These are phyloP conservation scores for Lamellibrachia satsuma DNA, from an alignment of 2,888 invertebrate species.

Conservation along the genomic window DNA sequence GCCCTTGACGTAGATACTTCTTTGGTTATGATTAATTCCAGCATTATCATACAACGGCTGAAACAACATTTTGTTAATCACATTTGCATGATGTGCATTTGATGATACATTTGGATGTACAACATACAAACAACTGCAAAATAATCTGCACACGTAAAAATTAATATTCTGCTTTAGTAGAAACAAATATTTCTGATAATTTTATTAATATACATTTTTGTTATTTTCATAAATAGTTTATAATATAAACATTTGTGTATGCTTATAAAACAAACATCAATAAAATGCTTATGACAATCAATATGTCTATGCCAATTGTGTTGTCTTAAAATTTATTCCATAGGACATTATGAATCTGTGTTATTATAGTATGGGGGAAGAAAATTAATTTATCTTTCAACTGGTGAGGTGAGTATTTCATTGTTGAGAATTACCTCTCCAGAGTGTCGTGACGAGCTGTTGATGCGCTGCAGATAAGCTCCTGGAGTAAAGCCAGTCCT, in stretches of 20 bases:
- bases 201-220: background rate
- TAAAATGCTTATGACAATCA: background rate
- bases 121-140: background rate
- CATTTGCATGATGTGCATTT: background rate
- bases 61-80: background rate
- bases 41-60: background rate
- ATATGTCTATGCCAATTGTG: background rate
- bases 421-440: background rate
- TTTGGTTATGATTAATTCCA: background rate
- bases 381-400: background rate
- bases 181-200: background rate
- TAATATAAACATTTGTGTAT: background rate
- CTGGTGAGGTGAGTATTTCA: background rate
- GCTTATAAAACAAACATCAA: background rate
- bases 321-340: too few relatives aligned
- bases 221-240: background rate
- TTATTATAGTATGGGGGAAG: background rate
- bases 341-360: background rate
- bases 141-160: background rate
- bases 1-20: background rate
- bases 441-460: background rate
- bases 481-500: conserved; percentile 34
- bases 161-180: background rate
- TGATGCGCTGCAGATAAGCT: conserved; percentile 26
- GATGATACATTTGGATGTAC: background rate